Percentiles rank a stretch among this genome's conserved stretches.
Conservation (phyloP, 2,113 vertebrate genomes). For the Ptilorrhoa leucosticta region DNA sequence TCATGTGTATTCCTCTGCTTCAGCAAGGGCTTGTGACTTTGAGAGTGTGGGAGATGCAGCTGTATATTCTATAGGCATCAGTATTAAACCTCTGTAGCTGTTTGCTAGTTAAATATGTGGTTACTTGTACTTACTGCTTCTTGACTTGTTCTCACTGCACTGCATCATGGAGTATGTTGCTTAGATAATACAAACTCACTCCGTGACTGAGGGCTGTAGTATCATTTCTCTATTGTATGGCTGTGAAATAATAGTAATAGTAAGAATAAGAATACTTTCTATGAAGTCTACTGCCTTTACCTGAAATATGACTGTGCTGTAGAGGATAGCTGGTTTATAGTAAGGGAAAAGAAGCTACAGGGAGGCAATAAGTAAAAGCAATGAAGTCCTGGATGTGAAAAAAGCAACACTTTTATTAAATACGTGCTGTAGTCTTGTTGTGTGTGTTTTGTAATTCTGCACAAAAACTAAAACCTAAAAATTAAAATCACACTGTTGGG, state of each 20-base stretch:
- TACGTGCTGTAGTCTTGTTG: background rate
- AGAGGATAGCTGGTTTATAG: background rate
- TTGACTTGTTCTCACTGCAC: background rate
- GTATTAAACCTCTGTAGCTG: background rate
- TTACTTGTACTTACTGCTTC: background rate
- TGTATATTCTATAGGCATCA: background rate
- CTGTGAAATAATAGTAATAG: background rate
- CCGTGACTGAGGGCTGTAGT: background rate
- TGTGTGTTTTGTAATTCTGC: background rate
- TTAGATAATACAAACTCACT: background rate
- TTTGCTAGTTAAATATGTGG: conserved; percentile 6
- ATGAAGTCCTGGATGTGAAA: background rate
- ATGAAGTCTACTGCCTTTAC: background rate
- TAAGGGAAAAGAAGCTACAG: background rate
- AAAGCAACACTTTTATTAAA: background rate
- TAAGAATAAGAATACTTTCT: background rate
- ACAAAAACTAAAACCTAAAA: background rate
- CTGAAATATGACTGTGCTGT: background rate
- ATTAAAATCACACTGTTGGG: background rate
- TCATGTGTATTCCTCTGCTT: background rate
- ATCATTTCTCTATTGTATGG: background rate
- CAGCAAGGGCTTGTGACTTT: background rate
- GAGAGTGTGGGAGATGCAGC: background rate
- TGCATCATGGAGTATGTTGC: background rate
- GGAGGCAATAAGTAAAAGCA: background rate